Percentiles rank a stretch among this genome's conserved stretches.
Conservation (phyloP, 2,797 vertebrate species). For the Chaunax sp. region DNA sequence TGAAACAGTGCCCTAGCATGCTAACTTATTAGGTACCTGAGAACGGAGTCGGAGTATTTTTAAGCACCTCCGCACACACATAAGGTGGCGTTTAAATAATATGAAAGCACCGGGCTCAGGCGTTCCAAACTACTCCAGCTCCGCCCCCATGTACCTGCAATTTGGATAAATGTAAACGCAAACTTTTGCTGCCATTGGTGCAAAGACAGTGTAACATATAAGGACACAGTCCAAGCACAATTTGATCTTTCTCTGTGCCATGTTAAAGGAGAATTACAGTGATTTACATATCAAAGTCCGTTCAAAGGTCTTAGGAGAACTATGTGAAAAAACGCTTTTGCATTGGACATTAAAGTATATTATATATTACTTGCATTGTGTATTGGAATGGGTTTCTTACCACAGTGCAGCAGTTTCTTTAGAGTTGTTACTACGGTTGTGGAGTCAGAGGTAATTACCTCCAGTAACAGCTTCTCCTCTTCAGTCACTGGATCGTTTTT, state of each 20-base stretch:
- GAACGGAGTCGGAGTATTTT: no score
- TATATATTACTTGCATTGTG: background rate
- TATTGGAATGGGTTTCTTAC: slow-evolving; percentile 53
- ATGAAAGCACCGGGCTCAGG: no score
- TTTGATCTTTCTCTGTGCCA: background rate
- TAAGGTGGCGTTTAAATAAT: no score
- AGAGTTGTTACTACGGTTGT: slow-evolving; percentile 49
- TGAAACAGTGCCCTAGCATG: no score
- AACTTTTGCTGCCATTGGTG: no score
- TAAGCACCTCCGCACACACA: no score
- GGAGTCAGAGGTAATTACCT: slow-evolving; percentile 61
- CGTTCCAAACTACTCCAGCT: no score
- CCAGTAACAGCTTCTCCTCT: slow-evolving; percentile 73
- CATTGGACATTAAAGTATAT: background rate
- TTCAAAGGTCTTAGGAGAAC: background rate
- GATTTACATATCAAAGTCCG: background rate
- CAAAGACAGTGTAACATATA: background rate
- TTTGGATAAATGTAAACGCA: no score
- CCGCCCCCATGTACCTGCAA: no score
- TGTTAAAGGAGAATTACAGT: background rate
- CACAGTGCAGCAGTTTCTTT: slow-evolving; percentile 75
- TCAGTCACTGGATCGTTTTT: slow-evolving; percentile 56
- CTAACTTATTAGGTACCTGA: no score
- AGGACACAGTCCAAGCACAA: background rate
- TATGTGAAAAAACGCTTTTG: background rate